Conservation (phyloP, 2,888 invertebrate genomes). For the Tigriopus californicus region DNA sequence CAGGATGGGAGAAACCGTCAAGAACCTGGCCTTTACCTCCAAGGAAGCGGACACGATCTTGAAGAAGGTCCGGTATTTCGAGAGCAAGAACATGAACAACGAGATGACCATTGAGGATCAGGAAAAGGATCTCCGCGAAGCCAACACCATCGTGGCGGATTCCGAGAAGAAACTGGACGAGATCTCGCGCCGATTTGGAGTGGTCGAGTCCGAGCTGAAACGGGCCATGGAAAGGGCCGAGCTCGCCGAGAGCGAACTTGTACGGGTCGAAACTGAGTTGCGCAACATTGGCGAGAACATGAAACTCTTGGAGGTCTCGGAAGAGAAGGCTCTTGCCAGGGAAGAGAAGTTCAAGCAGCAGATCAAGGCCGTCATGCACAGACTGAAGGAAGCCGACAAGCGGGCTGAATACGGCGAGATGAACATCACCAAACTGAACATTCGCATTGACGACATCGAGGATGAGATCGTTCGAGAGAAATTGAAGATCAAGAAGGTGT, state of each 20-base stretch:
- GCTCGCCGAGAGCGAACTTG: neutral
- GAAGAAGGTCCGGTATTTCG: neutral
- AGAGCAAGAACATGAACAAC: conserved; percentile 6
- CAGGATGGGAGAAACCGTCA: neutral
- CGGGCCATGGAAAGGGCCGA: neutral
- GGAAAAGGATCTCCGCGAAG: conserved; percentile 3
- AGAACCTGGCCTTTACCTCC: neutral
- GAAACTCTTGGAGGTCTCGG: conserved; percentile 3
- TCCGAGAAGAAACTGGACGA: conserved; percentile 5
- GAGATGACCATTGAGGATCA: conserved; percentile 1
- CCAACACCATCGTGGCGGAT: neutral
- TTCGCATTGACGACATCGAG: conserved; percentile 8
- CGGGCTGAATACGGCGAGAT: conserved; percentile 9
- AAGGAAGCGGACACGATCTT: neutral
- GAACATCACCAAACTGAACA: conserved; percentile 13
- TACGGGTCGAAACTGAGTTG: neutral
- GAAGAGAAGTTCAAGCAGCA: conserved; percentile 6
- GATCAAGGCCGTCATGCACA: neutral
- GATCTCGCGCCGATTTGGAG: conserved; percentile 1
- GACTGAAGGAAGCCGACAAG: neutral
- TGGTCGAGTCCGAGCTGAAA: neutral
- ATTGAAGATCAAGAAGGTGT: conserved; percentile 8
- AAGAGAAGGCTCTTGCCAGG: conserved; percentile 1
- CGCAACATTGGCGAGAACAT: conserved; percentile 5
- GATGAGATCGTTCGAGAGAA: conserved; percentile 9